Evolutionary conservation across 2,888 invertebrate genomes (phyloP).

Genomic region (Cataglyphis altisquamis): DNA sequence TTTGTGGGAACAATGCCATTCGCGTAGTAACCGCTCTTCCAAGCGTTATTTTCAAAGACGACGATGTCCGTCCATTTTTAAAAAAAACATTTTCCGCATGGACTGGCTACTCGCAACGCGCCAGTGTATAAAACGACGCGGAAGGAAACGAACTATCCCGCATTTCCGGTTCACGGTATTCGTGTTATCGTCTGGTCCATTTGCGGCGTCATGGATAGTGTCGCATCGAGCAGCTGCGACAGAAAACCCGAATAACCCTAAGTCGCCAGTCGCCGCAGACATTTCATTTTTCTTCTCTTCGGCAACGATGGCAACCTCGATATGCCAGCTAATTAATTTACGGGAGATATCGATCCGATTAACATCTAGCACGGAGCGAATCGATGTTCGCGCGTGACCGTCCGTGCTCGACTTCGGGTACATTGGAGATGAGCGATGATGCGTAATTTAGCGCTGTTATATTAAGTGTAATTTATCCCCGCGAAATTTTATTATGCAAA

Average conservation of each 20-base stretch:
- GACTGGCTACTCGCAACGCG: not conserved
- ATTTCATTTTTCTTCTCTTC: not conserved
- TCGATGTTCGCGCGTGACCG: conserved; percentile 41
- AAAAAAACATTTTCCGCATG: conserved; percentile 39
- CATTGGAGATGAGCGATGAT: not conserved
- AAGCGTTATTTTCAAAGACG: conserved; percentile 3
- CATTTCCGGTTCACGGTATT: conserved; percentile 57
- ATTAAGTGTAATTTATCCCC: not conserved
- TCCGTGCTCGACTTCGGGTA: not conserved
- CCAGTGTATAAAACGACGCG: conserved; percentile 44
- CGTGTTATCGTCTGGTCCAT: conserved; percentile 50
- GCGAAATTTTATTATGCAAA: conserved; percentile 15
- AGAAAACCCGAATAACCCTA: not conserved
- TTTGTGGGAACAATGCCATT: conserved; percentile 38
- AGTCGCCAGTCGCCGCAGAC: conserved; percentile 10
- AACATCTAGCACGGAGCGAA: conserved; percentile 47
- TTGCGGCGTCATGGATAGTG: conserved; percentile 35
- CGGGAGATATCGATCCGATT: conserved; percentile 52
- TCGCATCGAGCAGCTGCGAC: not conserved
- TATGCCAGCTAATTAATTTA: conserved; percentile 53
- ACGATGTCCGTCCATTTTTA: conserved; percentile 9
- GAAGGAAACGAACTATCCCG: conserved; percentile 45
- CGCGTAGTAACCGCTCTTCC: conserved; percentile 2
- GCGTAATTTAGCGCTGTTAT: not conserved
- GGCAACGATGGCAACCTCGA: conserved; percentile 10